Conservation (phyloP, 92 coral and sea anemone species). For the Zoanthus solanderi region DNA sequence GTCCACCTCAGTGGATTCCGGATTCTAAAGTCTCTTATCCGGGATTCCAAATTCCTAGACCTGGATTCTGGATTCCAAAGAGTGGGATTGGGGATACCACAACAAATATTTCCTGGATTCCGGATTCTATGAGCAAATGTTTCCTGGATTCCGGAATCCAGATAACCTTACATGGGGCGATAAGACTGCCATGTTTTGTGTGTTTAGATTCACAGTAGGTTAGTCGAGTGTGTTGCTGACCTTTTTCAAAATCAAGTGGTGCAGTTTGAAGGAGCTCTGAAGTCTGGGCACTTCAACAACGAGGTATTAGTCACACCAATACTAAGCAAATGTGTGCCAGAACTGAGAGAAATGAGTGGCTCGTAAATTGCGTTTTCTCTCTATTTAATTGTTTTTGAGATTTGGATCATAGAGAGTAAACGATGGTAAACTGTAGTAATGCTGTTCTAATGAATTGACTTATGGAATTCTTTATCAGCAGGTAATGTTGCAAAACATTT, state of each 20-base stretch:
- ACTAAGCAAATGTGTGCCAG: neutral
- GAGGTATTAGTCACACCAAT: slow-evolving; percentile 60
- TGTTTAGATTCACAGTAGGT: slow-evolving; percentile 72
- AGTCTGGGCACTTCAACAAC: slow-evolving; percentile 72
- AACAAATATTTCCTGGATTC: too few species aligned
- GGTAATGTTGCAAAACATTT: neutral
- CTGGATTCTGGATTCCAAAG: too few species aligned
- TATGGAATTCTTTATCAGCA: neutral
- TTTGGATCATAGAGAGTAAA: neutral
- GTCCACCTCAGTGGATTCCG: too few species aligned
- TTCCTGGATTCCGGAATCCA: too few species aligned
- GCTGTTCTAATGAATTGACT: neutral
- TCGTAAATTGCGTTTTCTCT: neutral
- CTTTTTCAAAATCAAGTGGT: slow-evolving; percentile 92
- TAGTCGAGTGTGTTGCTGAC: slow-evolving; percentile 84
- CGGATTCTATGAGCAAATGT: too few species aligned
- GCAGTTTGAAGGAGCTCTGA: slow-evolving; percentile 85
- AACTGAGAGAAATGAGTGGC: neutral
- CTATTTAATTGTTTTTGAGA: neutral
- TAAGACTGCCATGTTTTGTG: neutral
- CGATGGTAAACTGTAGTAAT: neutral
- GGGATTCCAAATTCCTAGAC: too few species aligned
- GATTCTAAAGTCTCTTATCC: too few species aligned
- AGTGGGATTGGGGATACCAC: too few species aligned
- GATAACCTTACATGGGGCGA: too few species aligned